phyloP scores from a whole-genome alignment of 2,797 vertebrate genomes.

The Hemitrygon akajei region DNA sequence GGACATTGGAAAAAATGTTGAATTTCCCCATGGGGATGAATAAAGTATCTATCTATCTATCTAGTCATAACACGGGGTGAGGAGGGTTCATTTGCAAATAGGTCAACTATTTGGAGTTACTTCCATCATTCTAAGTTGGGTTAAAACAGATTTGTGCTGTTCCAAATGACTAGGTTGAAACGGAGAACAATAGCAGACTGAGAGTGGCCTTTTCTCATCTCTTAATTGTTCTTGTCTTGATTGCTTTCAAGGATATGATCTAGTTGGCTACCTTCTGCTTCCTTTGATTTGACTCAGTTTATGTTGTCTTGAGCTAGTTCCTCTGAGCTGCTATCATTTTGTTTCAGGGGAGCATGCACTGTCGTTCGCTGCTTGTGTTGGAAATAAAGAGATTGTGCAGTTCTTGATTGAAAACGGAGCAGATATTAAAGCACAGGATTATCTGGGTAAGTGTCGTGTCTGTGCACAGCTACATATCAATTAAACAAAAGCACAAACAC shows the following conservation, averaged over 20 bases:
- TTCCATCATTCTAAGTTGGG: background rate
- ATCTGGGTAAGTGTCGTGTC: slow-evolving; percentile 63
- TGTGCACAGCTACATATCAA: too few relatives aligned
- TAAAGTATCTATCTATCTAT: too few relatives aligned
- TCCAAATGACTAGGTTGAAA: background rate
- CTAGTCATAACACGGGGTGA: too few relatives aligned
- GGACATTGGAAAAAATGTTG: too few relatives aligned
- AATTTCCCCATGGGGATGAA: too few relatives aligned
- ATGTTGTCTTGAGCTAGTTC: background rate
- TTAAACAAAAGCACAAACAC: too few relatives aligned
- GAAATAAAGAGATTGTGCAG: slow-evolving; percentile 79
- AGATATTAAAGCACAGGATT: slow-evolving; percentile 79
- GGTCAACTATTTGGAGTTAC: background rate
- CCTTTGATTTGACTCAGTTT: background rate
- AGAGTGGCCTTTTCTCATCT: background rate
- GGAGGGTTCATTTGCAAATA: too few relatives aligned
- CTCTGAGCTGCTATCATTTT: background rate
- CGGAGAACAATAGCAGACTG: too few relatives aligned
- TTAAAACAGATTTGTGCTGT: background rate
- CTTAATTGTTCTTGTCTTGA: background rate
- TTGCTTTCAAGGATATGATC: too few relatives aligned
- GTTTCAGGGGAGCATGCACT: slow-evolving; percentile 81
- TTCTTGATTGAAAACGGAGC: slow-evolving; percentile 79
- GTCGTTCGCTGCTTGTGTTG: slow-evolving; percentile 82
- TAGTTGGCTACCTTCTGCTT: background rate